Base-by-base conservation (phyloP, 2,888 invertebrate genomes). In the Steromphala cineraria region DNA sequence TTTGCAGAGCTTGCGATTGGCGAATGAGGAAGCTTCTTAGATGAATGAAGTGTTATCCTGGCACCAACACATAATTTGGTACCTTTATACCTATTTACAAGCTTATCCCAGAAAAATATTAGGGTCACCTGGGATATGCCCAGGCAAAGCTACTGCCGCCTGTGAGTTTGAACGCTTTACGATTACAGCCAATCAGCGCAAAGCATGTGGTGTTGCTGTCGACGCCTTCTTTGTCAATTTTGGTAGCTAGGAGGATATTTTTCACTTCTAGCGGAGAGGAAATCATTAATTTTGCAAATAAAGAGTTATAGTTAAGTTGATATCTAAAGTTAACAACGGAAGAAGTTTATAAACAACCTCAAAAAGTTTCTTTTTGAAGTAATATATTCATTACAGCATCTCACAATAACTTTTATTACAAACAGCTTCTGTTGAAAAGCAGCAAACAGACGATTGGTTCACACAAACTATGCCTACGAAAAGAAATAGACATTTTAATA, bases 131-230 rank as follows among this genome's bases (percentile, higher is more conserved):
- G 53, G 83, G 84, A 84, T 88, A 83, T 87, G 86, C 80, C 86
- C 84, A 83, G 84, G 82, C 85, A 83, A 85, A 82, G 67, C 56
- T 53, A 79, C 83, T 89, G 86, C 90, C 90, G 91, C 90, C 90
- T 88, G 88, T 81, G 80, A 82, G 87, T 91, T 91, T 90, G 90
- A 91, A 91, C 89, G 88, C 88, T 87, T 88, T 86, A 83, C 84
- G 67, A 56, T 75, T 53, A 80, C 85, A 85, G 84, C 91, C 91
- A 91, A 91, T 91, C 90, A 88, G 85, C 86, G 80, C 82, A 67
- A 80, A 80, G 80, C 76, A 84, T 85, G 80, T 78, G 75, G 79
- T 79, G 83, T 86, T 82, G 82, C 85, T 83, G 82, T 77, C 81
- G 83, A 85, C 85, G 78, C 56, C 28, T 78, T 67, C 28, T 46